phyloP scores from a whole-genome alignment of 2,888 invertebrate genomes.

The Pharmacophagus antenor region DNA sequence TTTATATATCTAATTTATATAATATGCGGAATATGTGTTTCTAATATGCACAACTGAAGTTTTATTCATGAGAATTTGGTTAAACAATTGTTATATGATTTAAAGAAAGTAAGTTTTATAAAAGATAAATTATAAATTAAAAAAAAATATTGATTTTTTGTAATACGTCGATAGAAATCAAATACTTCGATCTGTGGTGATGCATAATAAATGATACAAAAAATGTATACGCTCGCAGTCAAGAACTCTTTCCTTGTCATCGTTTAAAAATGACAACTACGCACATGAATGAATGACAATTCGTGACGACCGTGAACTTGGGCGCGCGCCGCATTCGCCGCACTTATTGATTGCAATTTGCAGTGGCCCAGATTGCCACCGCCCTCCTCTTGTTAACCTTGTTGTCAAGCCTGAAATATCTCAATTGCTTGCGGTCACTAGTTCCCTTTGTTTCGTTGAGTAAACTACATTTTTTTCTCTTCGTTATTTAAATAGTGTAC shows the following conservation, averaged over 20 bases:
- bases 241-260: not conserved
- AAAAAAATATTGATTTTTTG: too few relatives aligned
- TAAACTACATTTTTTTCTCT: not conserved
- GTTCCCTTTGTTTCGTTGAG: constrained; percentile 7
- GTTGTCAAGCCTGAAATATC: constrained; percentile 33
- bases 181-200: too few relatives aligned
- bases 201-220: too few relatives aligned
- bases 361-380: constrained; percentile 36
- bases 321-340: constrained; percentile 31
- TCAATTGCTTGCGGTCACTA: constrained; percentile 19
- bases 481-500: not conserved
- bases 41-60: too few relatives aligned
- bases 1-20: too few relatives aligned
- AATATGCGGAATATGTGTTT: too few relatives aligned
- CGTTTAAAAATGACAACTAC: not conserved
- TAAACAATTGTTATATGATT: too few relatives aligned
- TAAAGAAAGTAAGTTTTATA: too few relatives aligned
- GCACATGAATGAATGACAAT: constrained; percentile 17
- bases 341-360: constrained; percentile 36
- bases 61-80: too few relatives aligned
- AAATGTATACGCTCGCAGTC: not conserved
- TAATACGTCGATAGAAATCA: too few relatives aligned
- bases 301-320: constrained; percentile 36
- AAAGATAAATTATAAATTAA: too few relatives aligned
- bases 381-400: constrained; percentile 28